Evolutionary conservation across 1,140 invertebrate genomes (phyloP).

Genomic region (Eumaeus atala): DNA sequence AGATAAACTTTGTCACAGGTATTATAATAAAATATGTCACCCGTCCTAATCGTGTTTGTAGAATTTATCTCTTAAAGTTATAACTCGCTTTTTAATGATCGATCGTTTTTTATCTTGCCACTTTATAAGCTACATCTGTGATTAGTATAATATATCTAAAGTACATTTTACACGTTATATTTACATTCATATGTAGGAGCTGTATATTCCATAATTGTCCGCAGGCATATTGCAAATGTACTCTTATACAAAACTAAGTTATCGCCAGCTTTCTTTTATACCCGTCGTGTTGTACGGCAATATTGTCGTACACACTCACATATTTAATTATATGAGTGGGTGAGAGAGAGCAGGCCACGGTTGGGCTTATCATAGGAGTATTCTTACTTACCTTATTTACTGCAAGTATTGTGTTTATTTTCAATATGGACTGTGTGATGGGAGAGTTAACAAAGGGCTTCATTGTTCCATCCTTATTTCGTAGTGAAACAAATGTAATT

Average conservation of each 20-base stretch:
- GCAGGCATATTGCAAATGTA: neutral
- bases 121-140: slow-evolving; percentile 51
- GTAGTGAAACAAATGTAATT: slow-evolving; percentile 5
- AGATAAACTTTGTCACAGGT: neutral
- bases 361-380: neutral
- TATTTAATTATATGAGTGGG: slow-evolving; percentile 7
- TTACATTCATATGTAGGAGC: neutral
- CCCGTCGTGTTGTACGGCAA: slow-evolving; percentile 4
- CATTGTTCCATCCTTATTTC: slow-evolving; percentile 5
- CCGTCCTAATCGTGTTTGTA: slow-evolving; percentile 27
- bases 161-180: slow-evolving; percentile 7
- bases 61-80: slow-evolving; percentile 38
- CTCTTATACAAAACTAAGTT: neutral
- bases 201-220: neutral
- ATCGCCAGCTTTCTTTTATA: neutral
- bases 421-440: slow-evolving; percentile 1
- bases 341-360: neutral
- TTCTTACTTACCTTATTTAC: too few relatives aligned
- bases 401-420: neutral
- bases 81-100: slow-evolving; percentile 21
- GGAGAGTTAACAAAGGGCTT: neutral
- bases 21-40: slow-evolving; percentile 12
- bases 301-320: slow-evolving; percentile 5
- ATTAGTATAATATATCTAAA: slow-evolving; percentile 34
- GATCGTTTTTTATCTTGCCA: slow-evolving; percentile 41